Conservation (phyloP, 2,113 vertebrate species). For the Ariopsis seemanni region DNA sequence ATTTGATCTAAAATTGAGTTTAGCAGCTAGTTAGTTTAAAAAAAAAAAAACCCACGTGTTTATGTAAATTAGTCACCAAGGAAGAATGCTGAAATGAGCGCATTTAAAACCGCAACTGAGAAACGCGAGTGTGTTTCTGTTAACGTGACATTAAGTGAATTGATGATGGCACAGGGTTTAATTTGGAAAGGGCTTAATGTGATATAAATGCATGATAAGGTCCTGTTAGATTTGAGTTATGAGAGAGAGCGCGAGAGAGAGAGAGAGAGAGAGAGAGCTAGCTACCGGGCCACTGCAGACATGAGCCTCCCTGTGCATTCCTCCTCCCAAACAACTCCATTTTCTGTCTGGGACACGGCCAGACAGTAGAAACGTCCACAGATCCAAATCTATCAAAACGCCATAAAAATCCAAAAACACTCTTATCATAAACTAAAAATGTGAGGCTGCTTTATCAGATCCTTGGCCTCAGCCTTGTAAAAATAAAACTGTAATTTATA, state of each 20-base stretch:
- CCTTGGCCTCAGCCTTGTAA: constrained; percentile 40
- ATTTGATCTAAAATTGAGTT: background rate
- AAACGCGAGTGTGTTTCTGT: constrained; percentile 33
- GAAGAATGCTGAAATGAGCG: background rate
- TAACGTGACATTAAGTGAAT: constrained; percentile 62
- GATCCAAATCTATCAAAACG: constrained; percentile 49
- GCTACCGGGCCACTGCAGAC: constrained; percentile 57
- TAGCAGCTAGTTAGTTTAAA: constrained; percentile 5
- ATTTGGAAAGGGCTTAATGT: constrained; percentile 64
- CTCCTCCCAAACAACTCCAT: constrained; percentile 52
- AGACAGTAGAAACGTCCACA: constrained; percentile 55
- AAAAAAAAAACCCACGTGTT: background rate
- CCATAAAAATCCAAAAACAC: constrained; percentile 37
- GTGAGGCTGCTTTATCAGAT: constrained; percentile 56
- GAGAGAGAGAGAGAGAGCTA: constrained; percentile 53
- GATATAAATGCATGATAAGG: constrained; percentile 69
- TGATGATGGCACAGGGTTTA: constrained; percentile 60
- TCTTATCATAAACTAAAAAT: constrained; percentile 51
- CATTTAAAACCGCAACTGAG: background rate
- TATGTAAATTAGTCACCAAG: constrained; percentile 8
- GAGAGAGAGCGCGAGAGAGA: constrained; percentile 61
- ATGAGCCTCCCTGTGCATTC: constrained; percentile 54
- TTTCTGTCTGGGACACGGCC: constrained; percentile 48
- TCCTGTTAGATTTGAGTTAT: constrained; percentile 69
- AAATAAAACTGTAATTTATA: constrained; percentile 55